phyloP scores from a whole-genome alignment of 2,888 invertebrate species.

The Lepidochitona cinerea region DNA sequence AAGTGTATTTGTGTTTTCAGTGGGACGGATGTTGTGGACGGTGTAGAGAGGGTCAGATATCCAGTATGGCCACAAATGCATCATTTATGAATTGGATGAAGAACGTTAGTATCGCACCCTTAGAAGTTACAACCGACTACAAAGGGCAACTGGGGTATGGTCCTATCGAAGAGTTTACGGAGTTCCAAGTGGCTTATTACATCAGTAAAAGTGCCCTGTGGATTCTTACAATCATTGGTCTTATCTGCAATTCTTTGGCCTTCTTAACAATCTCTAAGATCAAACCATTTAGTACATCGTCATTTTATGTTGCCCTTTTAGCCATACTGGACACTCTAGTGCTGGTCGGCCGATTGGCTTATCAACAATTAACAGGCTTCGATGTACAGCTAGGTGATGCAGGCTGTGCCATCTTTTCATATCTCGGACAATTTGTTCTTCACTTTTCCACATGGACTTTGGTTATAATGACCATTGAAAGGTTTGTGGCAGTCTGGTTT shows the following conservation, averaged over 20 bases:
- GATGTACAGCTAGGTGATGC: not conserved
- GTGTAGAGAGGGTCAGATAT: no score
- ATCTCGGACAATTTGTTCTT: not conserved
- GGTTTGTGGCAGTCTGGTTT: conserved; percentile 4
- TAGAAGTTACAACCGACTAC: not conserved
- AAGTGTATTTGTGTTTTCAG: no score
- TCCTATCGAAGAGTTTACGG: not conserved
- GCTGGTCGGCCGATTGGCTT: not conserved
- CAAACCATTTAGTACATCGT: conserved; percentile 1
- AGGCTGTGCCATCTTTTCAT: not conserved
- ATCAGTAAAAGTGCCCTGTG: not conserved
- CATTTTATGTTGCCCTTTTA: not conserved
- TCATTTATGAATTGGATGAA: not conserved
- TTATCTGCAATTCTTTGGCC: not conserved
- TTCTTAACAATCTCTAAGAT: conserved; percentile 5
- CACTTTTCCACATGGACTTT: not conserved
- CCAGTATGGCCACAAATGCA: no score
- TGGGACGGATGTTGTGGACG: no score
- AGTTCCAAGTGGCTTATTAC: not conserved
- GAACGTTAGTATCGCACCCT: not conserved
- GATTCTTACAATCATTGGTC: conserved; percentile 1
- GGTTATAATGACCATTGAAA: not conserved
- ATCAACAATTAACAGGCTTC: not conserved
- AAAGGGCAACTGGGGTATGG: not conserved
- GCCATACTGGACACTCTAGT: not conserved